Evolutionary conservation across 2,113 vertebrate genomes (phyloP), one percentile per base, ranked within the genome.

Genomic region (Crotophaga sulcirostris): DNA sequence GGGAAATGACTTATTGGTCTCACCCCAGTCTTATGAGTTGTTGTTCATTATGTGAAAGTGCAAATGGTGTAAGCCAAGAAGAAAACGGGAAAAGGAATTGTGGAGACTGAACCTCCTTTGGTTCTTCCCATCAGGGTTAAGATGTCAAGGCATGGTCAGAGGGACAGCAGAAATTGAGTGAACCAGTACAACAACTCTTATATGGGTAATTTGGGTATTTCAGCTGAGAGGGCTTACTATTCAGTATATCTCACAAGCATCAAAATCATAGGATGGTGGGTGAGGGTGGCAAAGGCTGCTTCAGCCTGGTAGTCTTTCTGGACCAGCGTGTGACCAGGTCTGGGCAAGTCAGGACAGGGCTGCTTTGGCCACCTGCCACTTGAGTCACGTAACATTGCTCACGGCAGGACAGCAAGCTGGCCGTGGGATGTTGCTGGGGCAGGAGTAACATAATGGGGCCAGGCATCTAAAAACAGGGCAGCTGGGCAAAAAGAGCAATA

Each of bases 351-450:
- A 64, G 4, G 5, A 25, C 69, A 54, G 26, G 52, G 51, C 38
- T 8, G 4, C 72, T 52, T 25, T n/a, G 33, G 29, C 52, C 29
- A 8, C 18, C 36, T 29, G 45, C 16, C 20, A n/a, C 59, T 34
- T 15, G 33, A 74, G 47, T 21, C 45, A 38, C 0, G 4, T 63
- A 1, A 45, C 16, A 5, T 23, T 40, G 42, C 8, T 34, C 4
- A 3, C 0, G 8, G 38, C 17, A 9, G 15, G 36, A 40, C 38
- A 79, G 29, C 19, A 33, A 45, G 28, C 42, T 64, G 62, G 25
- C 45, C 51, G 58, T 1, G 9, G 66, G 47, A 49, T 1, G 1
- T 19, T 16, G 14, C 18, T 0, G 0, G 7, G 25, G 33, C 2
- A 0, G n/a, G 60, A 78, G 24, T n/a, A 20, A 70, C 3, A 1